These are phyloP conservation scores for Pteronotus mesoamericanus DNA, from an alignment of 2,797 vertebrate species.

Conservation along the genomic window DNA sequence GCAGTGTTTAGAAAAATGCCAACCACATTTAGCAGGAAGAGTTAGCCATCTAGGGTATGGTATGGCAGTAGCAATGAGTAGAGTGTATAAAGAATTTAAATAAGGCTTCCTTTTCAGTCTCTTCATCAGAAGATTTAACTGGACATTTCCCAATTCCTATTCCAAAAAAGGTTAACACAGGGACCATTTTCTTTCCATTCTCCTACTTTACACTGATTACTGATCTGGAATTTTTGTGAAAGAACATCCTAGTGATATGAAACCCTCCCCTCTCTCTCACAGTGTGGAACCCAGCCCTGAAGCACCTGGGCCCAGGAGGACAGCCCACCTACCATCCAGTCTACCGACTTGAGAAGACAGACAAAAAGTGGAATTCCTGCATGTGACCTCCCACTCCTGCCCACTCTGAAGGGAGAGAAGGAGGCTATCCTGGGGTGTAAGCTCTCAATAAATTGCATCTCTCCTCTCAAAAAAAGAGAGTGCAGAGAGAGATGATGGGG, in stretches of 20 bases:
- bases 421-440: not conserved
- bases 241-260: not conserved
- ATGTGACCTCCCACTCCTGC: conserved; percentile 33
- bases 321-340: conserved; percentile 87
- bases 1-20: conserved; percentile 37
- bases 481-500: not conserved
- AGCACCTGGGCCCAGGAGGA: conserved; percentile 83
- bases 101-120: conserved; percentile 31
- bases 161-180: not conserved
- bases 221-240: not conserved
- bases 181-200: not conserved
- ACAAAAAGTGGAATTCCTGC: conserved; percentile 90
- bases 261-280: not conserved
- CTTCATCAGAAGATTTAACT: conserved; percentile 17
- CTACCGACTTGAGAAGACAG: conserved; percentile 90
- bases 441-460: conserved; percentile 48
- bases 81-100: conserved; percentile 35
- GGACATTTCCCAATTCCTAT: not conserved
- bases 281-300: conserved; percentile 84
- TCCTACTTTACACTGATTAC: not conserved
- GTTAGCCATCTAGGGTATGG: not conserved
- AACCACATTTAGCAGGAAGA: conserved; percentile 33
- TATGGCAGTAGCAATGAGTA: not conserved
- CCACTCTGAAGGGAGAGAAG: not conserved
- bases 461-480: not conserved